Base-by-base conservation (phyloP, 2,888 invertebrate genomes). In the Eupithecia subfuscata region DNA sequence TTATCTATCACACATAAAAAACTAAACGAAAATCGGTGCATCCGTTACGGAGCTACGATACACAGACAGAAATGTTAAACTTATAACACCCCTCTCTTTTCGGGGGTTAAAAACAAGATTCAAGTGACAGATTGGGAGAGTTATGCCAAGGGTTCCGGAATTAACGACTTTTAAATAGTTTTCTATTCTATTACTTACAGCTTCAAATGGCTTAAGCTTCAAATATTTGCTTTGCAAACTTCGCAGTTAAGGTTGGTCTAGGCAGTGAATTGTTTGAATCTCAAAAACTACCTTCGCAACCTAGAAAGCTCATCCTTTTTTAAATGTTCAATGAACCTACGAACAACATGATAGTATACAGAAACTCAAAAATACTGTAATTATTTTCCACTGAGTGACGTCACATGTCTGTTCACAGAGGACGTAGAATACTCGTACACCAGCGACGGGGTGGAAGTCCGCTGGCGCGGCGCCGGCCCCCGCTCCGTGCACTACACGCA, bases 401-500 rank as follows among this genome's bases (percentile, higher is more conserved):
- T 34, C 65, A 34, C 34, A 25, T 45, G 16, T 74, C 52, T 67
- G 25, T 30, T 82, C 79, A 2, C 84, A 91, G 91, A 88, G 70
- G 85, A 83, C 3, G 80, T 91, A 2, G 79, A 86, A 43, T 92
- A 90, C 84, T 80, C 82, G 76, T 90, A 87, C 86, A 88, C 85
- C 0, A 43, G 80, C 0, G 34, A 68, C 4, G 92, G 90, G 0
- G 82, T 93, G 73, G 75, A 73, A 12, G 88, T 94, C 77, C 83
- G 83, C 40, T 92, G 92, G 92, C 73, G 68, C 3, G 83, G 91
- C 1, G 90, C 78, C 78, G 91, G 82, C 2, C 89, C 91, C 4
- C 95, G 96, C 78, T 87, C 92, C 40, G 93, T 96, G 78, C 90
- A 92, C 73, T 96, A 95, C 88, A 92, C 95, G 40, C 93, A 93